phyloP scores from a whole-genome alignment of 2,113 vertebrate genomes.

The Hemiprocne comata region DNA sequence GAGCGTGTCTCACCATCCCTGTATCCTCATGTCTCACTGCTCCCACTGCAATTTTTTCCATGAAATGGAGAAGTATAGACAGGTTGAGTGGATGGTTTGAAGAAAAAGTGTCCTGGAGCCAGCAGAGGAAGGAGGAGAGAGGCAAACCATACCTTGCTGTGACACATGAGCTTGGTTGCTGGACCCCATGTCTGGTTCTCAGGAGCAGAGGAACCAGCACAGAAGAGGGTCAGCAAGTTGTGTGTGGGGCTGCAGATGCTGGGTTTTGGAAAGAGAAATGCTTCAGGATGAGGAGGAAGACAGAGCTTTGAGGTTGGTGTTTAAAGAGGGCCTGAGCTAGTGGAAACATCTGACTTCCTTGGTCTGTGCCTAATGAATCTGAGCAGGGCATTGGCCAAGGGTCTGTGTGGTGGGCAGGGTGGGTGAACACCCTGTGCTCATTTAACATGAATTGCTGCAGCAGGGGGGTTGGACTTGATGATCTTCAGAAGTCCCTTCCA shows the following conservation, averaged over 20 bases:
- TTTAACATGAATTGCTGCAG: background rate
- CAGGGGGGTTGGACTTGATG: too few species aligned
- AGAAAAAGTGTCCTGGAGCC: background rate
- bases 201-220: accelerated
- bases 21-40: accelerated
- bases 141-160: accelerated
- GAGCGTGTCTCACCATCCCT: too few species aligned
- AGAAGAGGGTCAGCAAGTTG: background rate
- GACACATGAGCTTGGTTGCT: too few species aligned
- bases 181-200: background rate
- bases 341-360: background rate
- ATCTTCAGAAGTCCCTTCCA: too few species aligned
- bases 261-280: background rate
- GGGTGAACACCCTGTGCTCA: background rate
- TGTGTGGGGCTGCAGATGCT: background rate
- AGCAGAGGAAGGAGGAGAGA: background rate
- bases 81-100: background rate
- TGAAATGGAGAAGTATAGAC: background rate
- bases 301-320: background rate
- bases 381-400: background rate
- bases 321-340: background rate
- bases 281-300: too few species aligned
- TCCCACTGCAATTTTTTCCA: background rate
- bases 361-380: background rate
- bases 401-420: too few species aligned